These are phyloP conservation scores for Tryphoninae sp. DNA, from an alignment of 2,888 invertebrate genomes.

Conservation along the genomic window DNA sequence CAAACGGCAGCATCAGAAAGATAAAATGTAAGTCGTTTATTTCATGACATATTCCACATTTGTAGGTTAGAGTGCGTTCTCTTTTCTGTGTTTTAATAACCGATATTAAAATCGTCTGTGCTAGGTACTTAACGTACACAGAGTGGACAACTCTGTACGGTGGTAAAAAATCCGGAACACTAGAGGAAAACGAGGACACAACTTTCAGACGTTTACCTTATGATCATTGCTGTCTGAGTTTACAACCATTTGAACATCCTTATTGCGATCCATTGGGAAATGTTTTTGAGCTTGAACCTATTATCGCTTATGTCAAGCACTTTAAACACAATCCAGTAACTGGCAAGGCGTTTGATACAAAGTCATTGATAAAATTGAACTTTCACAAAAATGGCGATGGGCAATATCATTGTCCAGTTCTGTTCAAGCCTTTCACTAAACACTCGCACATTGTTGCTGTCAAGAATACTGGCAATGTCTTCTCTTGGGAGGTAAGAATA, in stretches of 20 bases:
- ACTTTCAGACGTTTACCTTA: constrained; percentile 96
- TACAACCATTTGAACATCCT: constrained; percentile 96
- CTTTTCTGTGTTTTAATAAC: constrained; percentile 25
- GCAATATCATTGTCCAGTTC: constrained; percentile 95
- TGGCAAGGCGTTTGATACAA: constrained; percentile 93
- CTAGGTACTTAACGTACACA: constrained; percentile 92
- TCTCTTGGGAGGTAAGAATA: constrained; percentile 87
- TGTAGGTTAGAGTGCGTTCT: constrained; percentile 45
- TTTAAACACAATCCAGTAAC: constrained; percentile 97
- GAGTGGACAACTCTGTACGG: constrained; percentile 96
- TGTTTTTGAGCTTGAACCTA: constrained; percentile 94
- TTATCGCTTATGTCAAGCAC: constrained; percentile 93
- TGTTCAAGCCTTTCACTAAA: constrained; percentile 95
- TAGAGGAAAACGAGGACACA: constrained; percentile 87
- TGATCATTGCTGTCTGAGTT: constrained; percentile 94
- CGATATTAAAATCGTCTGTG: constrained; percentile 51
- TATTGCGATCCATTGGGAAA: constrained; percentile 95
- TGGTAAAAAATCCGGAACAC: constrained; percentile 88
- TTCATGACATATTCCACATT: constrained; percentile 26
- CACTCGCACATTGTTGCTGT: constrained; percentile 97
- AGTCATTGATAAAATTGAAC: constrained; percentile 91
- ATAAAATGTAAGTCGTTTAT: constrained; percentile 89
- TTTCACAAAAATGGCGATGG: constrained; percentile 93
- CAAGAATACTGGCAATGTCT: constrained; percentile 96
- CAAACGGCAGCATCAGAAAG: constrained; percentile 96